Evolutionary conservation across 2,888 invertebrate genomes (phyloP), one percentile per base, ranked within the genome.

Genomic region (Acanthococcus lagerstroemiae): DNA sequence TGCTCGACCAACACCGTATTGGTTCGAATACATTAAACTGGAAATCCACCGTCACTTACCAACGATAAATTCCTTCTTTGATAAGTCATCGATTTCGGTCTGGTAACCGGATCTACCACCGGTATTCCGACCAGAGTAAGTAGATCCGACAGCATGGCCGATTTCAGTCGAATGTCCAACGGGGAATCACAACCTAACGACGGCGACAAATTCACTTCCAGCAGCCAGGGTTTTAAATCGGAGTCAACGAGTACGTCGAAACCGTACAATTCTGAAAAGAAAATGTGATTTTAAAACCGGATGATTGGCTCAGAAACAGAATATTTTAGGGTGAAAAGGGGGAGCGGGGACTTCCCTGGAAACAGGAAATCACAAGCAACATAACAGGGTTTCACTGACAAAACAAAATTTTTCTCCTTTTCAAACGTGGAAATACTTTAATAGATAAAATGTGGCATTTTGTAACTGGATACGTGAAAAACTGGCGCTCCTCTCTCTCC

Each of bases 211-310:
- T 96, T 96, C 24, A 95, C 92, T 78, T 96, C 96, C 67, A 96
- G 77, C 46, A 96, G 79, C 96, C 96, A 96, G 0, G 96, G 95
- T 74, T 95, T 94, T 72, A 95, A 77, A 71, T 87, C 84, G 69
- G 90, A 87, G 76, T 96, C 96, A 65, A 96, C 83, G 55, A 96
- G 79, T 72, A 96, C 91, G 77, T 96, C 96, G 76, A 95, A 96
- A 24, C 96, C 96, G 75, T 92, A 96, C 44, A 95, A 77, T 76
- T 92, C 90, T 88, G 79, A 22, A 79, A 79, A 68, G 71, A 68
- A 55, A 65, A 21, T n/a, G n/a, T n/a, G n/a, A 4, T 15, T 65
- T 24, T 4, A 3, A 50, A 50, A 50, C 22, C 22, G 3, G 17
- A 50, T 50, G 9, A 50, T 50, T n/a, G n/a, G 12, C 37, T 37